These are phyloP conservation scores for Solenodon paradoxus DNA, from an alignment of 2,113 vertebrate species.

Conservation along the genomic window DNA sequence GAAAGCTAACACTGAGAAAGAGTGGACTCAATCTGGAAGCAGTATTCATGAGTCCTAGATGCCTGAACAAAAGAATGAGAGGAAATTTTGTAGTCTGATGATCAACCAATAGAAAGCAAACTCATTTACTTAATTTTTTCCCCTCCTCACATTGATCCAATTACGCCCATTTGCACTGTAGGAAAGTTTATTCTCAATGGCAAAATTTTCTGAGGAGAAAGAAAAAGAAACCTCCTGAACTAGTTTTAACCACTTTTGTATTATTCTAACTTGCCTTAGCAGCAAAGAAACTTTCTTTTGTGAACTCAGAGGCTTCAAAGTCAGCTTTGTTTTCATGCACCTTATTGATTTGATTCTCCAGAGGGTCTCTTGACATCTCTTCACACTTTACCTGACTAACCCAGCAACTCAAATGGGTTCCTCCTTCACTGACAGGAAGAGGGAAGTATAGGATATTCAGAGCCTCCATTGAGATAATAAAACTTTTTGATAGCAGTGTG, in stretches of 20 bases:
- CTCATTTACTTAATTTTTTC: neutral
- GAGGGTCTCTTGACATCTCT: slow-evolving; percentile 49
- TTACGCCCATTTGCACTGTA: neutral
- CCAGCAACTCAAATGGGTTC: neutral
- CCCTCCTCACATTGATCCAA: neutral
- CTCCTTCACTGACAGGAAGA: neutral
- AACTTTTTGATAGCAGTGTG: neutral
- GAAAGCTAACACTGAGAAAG: neutral
- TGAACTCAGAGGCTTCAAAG: slow-evolving; percentile 54
- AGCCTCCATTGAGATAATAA: neutral
- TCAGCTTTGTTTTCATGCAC: slow-evolving; percentile 32
- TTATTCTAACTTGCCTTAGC: slow-evolving; percentile 52
- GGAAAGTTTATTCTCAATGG: slow-evolving; percentile 13
- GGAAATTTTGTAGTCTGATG: neutral
- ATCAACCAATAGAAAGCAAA: neutral
- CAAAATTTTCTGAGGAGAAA: neutral
- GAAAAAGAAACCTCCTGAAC: neutral
- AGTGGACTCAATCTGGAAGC: neutral
- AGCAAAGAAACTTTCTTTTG: slow-evolving; percentile 39
- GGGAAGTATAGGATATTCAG: neutral
- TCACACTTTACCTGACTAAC: slow-evolving; percentile 33
- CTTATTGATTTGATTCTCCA: slow-evolving; percentile 54
- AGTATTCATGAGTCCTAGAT: neutral
- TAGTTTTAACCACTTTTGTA: slow-evolving; percentile 29
- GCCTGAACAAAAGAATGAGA: neutral